Base-by-base conservation (phyloP, 1,140 invertebrate species). In the Pantala flavescens region DNA sequence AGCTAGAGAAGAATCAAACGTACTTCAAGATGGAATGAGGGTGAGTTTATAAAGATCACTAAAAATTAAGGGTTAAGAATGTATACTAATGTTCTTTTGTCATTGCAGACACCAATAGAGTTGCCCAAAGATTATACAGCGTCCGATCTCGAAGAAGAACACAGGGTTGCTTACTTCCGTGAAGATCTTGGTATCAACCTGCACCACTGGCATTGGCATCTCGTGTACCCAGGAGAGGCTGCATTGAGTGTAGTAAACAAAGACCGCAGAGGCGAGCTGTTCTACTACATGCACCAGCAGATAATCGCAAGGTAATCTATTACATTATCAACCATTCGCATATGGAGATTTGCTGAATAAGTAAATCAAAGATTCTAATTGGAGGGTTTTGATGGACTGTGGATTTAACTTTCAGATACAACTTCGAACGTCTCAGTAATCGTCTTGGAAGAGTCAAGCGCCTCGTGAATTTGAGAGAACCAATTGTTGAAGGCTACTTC, bases 211-310 rank as follows among this genome's bases (percentile, higher is more conserved):
- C 89, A 90, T 77, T 83, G 86, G 71, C 85, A 88, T 74, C 76
- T 91, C 36, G 85, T 87, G 23, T 88, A 86, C 76, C 90, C 91
- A 2, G 83, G 81, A 81, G 90, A 87, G 84, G 84, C 89, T 87
- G 83, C 81, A 76, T 83, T 84, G 76, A 81, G 85, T 24, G 85
- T 90, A 71, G 89, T 91, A 0, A 81, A 85, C 78, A 90, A 90
- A 81, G 89, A 92, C 81, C 81, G 90, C 36, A 84, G 90, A 23
- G 91, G 91, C 1, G 91, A 92, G 79, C 83, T 92, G 0, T 92
- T 92, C 83, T 92, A 90, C 77, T 91, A 91, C 78, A 91, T 91
- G 90, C 90, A 92, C 81, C 86, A 91, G 78, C 90, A 92, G 80
- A 86, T 92, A 74, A 83, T 89, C 70, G 87, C 87, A 23, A 85